Evolutionary conservation across 2,113 vertebrate species (phyloP).

Genomic region (Rousettus leschenaultii): DNA sequence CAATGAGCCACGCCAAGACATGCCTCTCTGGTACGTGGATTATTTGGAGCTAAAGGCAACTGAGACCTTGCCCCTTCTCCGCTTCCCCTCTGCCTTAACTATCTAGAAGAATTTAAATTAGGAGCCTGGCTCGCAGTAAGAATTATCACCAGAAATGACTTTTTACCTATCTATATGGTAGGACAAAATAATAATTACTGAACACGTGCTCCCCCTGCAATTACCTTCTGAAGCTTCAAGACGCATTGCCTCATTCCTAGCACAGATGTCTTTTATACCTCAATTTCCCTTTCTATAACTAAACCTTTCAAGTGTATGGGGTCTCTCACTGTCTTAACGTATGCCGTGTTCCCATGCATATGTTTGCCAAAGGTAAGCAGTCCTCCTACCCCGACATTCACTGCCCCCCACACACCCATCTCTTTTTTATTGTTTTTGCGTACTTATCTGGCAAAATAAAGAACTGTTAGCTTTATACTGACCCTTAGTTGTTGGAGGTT

Average conservation of each 20-base stretch:
- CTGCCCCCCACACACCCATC: accelerated
- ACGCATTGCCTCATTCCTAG: neutral
- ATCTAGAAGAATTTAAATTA: neutral
- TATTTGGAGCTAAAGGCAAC: neutral
- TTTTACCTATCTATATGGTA: neutral
- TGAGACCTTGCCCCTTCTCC: neutral
- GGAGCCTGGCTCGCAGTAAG: neutral
- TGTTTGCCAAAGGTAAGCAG: neutral
- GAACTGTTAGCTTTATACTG: neutral
- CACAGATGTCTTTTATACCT: neutral
- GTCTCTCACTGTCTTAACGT: neutral
- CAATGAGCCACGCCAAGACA: neutral
- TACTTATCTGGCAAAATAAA: neutral
- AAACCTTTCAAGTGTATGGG: neutral
- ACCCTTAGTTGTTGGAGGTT: neutral
- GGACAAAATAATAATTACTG: neutral
- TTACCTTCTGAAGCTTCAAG: neutral
- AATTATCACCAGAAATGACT: neutral
- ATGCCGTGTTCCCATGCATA: neutral
- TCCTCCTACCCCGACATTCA: no score
- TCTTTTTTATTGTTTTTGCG: neutral
- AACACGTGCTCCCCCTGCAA: neutral
- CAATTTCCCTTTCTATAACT: neutral
- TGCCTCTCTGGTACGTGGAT: neutral
- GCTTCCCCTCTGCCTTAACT: neutral